Base-by-base conservation (phyloP, 1,140 invertebrate species). In the Cryptotermes secundus region DNA sequence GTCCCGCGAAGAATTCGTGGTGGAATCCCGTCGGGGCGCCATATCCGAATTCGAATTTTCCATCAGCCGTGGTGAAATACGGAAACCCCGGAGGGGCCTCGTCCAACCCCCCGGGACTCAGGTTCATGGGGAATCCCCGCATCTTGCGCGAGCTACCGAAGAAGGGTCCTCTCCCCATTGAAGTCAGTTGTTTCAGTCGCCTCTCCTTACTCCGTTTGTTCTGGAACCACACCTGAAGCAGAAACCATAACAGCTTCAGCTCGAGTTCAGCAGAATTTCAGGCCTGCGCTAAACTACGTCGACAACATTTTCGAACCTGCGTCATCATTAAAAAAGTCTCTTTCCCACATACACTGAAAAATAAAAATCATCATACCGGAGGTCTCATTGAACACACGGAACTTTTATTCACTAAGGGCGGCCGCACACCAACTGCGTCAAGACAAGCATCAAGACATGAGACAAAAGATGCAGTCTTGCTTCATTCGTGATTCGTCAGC, bases 201-300 rank as follows among this genome's bases (percentile, higher is more conserved):
- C 98, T 92, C 91, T 99, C 97, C 92, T 99, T 99, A 87, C 98
- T 99, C 85, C 98, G 93, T 88, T 99, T 99, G 91, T 99, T 99
- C 93, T 99, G 98, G 91, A 99, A 99, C 98, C 98, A 99, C 84
- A 99, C 98, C 98, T 99, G 92, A 72, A 42, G 42, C 42, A 83
- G 31, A 31, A 26, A 3, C 24, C 80, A 42, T 31, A 9, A 24
- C 34, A 36, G 24, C 34, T 36, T n/a, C n/a, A n/a, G n/a, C n/a
- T n/a, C n/a, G n/a, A n/a, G n/a, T n/a, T n/a, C n/a, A n/a, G n/a
- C n/a, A n/a, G n/a, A n/a, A n/a, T n/a, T n/a, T n/a, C n/a, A n/a
- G n/a, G n/a, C n/a, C n/a, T n/a, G n/a, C n/a, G n/a, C n/a, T n/a
- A n/a, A n/a, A n/a, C n/a, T n/a, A n/a, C n/a, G n/a, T n/a, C n/a